Conservation (phyloP, 2,797 vertebrate species). For the Leuciscus waleckii region DNA sequence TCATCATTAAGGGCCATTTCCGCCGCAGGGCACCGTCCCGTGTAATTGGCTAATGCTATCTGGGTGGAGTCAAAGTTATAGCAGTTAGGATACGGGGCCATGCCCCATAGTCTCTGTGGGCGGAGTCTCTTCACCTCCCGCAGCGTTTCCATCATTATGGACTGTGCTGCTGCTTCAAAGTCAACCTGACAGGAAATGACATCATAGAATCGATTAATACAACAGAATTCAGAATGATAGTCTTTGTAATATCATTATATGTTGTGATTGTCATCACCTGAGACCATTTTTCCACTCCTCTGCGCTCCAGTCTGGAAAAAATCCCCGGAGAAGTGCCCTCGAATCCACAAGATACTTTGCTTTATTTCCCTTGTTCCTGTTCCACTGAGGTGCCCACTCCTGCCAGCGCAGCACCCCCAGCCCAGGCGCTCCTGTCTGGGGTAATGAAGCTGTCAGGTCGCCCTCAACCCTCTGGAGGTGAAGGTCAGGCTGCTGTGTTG, state of each 20-base stretch:
- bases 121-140: slow-evolving; percentile 76
- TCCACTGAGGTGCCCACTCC: slow-evolving; percentile 82
- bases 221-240: neutral
- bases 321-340: slow-evolving; percentile 71
- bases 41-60: slow-evolving; percentile 73
- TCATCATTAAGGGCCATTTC: slow-evolving; percentile 80
- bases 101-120: slow-evolving; percentile 81
- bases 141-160: slow-evolving; percentile 79
- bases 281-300: slow-evolving; percentile 82
- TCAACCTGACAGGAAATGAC: slow-evolving; percentile 73
- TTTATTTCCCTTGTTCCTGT: slow-evolving; percentile 73
- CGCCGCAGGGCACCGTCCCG: slow-evolving; percentile 73
- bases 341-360: slow-evolving; percentile 75
- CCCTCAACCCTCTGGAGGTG: slow-evolving; percentile 78
- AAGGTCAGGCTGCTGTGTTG: slow-evolving; percentile 76
- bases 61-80: slow-evolving; percentile 72
- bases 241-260: neutral
- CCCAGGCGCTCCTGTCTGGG: slow-evolving; percentile 75
- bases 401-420: slow-evolving; percentile 79
- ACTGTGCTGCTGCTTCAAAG: slow-evolving; percentile 81
- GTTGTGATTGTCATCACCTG: slow-evolving; percentile 68
- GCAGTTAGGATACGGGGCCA: slow-evolving; percentile 80
- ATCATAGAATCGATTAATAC: neutral
- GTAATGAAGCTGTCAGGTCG: slow-evolving; percentile 73
- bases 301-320: slow-evolving; percentile 79